Conservation (phyloP, 2,113 vertebrate genomes). For the Tonatia bakeri region DNA sequence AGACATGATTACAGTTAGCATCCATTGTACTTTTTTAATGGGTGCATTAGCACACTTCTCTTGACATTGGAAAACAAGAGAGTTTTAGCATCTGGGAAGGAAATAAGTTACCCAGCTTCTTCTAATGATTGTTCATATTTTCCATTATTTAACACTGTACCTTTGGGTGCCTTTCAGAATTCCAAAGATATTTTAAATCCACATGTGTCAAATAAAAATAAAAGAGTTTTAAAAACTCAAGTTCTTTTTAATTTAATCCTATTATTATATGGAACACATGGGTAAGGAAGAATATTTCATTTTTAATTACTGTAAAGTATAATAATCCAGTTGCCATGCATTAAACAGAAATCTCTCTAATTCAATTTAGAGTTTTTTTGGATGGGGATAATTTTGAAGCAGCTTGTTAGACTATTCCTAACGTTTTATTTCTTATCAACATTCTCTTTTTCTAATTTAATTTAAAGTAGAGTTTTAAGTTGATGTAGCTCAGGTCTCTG, state of each 20-base stretch:
- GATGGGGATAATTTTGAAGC: neutral
- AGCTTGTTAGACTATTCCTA: neutral
- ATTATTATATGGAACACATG: neutral
- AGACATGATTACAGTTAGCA: neutral
- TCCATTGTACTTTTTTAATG: neutral
- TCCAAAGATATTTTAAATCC: neutral
- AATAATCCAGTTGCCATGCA: neutral
- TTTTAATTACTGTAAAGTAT: slow-evolving; percentile 15
- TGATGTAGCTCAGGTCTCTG: neutral
- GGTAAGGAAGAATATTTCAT: neutral
- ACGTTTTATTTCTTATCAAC: neutral
- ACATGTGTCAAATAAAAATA: slow-evolving; percentile 22
- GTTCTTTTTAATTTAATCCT: slow-evolving; percentile 5
- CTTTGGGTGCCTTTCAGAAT: slow-evolving; percentile 37
- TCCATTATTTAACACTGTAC: neutral
- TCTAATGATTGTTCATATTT: neutral
- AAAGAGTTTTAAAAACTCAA: neutral
- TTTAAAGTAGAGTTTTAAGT: neutral
- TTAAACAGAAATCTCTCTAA: neutral
- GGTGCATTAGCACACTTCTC: neutral
- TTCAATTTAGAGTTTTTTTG: neutral
- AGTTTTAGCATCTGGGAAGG: slow-evolving; percentile 26
- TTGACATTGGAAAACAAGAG: slow-evolving; percentile 5
- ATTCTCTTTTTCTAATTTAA: neutral
- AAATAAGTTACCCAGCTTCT: neutral